Conservation (phyloP, 2,797 vertebrate genomes). For the Danio jaintianensis region DNA sequence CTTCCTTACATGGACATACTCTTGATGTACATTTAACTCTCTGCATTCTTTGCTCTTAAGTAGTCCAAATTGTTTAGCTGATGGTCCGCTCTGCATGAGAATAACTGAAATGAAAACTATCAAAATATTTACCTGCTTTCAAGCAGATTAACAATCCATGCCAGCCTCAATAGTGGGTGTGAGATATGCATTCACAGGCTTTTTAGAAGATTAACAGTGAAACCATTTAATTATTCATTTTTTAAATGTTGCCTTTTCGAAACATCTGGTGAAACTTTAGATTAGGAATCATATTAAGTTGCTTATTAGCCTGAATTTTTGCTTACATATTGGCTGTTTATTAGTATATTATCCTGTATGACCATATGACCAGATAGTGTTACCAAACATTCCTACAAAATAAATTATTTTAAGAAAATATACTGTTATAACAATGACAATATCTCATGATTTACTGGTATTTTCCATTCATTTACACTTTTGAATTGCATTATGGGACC, state of each 20-base stretch:
- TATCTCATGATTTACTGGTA: too few species aligned
- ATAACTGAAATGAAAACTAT: constrained; percentile 37
- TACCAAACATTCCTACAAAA: background rate
- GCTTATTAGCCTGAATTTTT: too few species aligned
- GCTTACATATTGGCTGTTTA: too few species aligned
- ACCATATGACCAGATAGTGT: too few species aligned
- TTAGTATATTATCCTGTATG: too few species aligned
- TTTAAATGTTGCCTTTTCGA: background rate
- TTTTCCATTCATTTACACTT: too few species aligned
- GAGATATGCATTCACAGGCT: constrained; percentile 3
- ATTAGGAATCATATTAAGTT: too few species aligned
- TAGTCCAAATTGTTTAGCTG: constrained; percentile 9
- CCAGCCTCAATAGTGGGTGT: background rate
- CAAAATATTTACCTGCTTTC: constrained; percentile 27
- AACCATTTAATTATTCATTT: background rate
- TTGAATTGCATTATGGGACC: too few species aligned
- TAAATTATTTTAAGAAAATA: background rate
- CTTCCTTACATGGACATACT: background rate
- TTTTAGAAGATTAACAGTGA: constrained; percentile 15
- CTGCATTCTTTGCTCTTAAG: constrained; percentile 6
- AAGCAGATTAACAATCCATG: background rate
- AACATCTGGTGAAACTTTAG: background rate
- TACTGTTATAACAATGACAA: too few species aligned
- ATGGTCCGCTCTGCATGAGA: constrained; percentile 5
- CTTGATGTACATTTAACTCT: constrained; percentile 1